Evolutionary conservation across 1,140 invertebrate species (phyloP).

Genomic region (Cepaea nemoralis): DNA sequence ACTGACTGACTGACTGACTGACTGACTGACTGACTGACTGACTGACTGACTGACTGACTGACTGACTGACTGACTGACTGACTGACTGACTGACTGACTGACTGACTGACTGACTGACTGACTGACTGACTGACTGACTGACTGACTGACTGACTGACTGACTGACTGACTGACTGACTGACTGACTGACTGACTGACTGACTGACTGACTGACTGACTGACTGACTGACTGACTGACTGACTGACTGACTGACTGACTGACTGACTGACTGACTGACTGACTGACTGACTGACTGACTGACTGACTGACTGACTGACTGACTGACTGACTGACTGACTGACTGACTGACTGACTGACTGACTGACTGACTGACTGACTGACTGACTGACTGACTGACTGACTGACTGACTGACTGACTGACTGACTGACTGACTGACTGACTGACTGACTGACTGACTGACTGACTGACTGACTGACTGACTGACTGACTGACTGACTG

Average conservation of each 20-base stretch:
- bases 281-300: constrained; percentile 6
- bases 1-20: constrained; percentile 13
- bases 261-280: not conserved
- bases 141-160: not conserved
- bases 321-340: not conserved
- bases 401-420: not conserved
- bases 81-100: not conserved
- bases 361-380: not conserved
- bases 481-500: constrained; percentile 18
- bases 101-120: constrained; percentile 4
- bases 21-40: constrained; percentile 3
- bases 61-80: not conserved
- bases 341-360: not conserved
- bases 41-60: not conserved
- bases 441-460: not conserved
- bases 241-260: not conserved
- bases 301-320: not conserved
- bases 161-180: not conserved
- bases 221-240: not conserved
- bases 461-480: not conserved
- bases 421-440: constrained; percentile 5
- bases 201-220: not conserved
- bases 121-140: constrained; percentile 3
- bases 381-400: constrained; percentile 10
- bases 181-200: constrained; percentile 15